A percentile compares a stretch with the other conserved stretches of the same genome.
phyloP scores from a whole-genome alignment of 2,113 vertebrate species.

The Chloroceryle aenea region DNA sequence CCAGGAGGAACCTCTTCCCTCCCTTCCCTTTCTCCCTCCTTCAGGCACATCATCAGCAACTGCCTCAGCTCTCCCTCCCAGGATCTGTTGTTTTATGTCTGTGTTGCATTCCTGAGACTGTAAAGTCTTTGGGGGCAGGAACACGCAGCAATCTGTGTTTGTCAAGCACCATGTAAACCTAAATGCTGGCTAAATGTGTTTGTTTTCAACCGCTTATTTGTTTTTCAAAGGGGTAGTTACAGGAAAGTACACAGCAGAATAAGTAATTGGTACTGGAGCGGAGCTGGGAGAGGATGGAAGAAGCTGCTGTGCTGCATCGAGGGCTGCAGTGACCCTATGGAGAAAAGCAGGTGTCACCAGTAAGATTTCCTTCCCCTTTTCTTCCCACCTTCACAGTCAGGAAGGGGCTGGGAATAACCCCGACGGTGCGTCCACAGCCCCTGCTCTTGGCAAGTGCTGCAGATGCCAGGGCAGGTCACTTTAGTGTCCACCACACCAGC shows the following conservation, averaged over 20 bases:
- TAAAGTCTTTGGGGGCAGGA: background rate
- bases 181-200: conserved; percentile 39
- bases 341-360: background rate
- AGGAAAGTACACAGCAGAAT: background rate
- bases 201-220: conserved; percentile 41
- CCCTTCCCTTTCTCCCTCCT: background rate
- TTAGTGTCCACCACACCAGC: rapidly evolving
- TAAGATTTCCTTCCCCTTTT: background rate
- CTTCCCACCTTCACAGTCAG: background rate
- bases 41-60: background rate
- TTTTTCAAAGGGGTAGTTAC: conserved; percentile 37
- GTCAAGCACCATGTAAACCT: conserved; percentile 43
- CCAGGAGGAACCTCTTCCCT: background rate
- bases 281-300: background rate
- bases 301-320: background rate
- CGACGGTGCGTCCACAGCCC: background rate
- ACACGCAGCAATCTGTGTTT: conserved; percentile 6
- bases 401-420: background rate
- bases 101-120: background rate
- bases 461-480: background rate
- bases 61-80: background rate
- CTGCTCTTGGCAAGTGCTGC: background rate
- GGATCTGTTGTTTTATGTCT: background rate
- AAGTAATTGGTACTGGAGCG: background rate
- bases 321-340: background rate